Base-by-base conservation (phyloP, 2,797 vertebrate species). In the Sebastes jordani region DNA sequence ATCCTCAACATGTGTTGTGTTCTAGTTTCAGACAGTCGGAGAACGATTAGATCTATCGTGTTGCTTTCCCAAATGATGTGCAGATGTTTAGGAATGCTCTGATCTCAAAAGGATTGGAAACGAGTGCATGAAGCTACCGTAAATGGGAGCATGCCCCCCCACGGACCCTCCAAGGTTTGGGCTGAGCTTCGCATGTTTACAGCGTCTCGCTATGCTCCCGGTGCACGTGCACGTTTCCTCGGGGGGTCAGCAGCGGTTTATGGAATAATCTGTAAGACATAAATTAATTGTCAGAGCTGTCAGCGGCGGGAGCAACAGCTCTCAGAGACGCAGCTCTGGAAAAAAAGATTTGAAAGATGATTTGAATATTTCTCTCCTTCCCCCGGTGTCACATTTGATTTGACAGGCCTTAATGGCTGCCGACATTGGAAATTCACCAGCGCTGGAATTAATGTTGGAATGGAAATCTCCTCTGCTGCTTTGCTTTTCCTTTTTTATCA, bases 251-350 rank as follows among this genome's bases (percentile, higher is more conserved):
- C 71, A 18, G 54, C n/a, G 89, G 81, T 87, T 93, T 90, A 89
- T 92, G 84, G 91, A 82, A 90, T 94, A 89, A 95, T 95, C 90
- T 94, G 91, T 92, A 86, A 81, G 81, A 94, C 91, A 93, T 88
- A 95, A 93, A 94, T 95, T 94, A 95, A 95, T 94, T 93, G 93
- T 94, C 93, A 88, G 87, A 90, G 86, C 89, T 91, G 88, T 94
- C 93, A 93, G 84, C 62, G 71, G 78, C 59, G 63, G 84, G 78
- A 86, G 87, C 88, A 29, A 29, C 78, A 42, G 76, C 77, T 74
- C 78, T 83, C 69, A 70, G 66, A 89, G 73, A 90, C 65, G 77
- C 87, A 85, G 80, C 76, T 83, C 82, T 83, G 88, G 78, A 83
- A 88, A 71, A 91, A 93, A 38, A 38, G 84, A 94, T 88, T 89